Percentiles rank a stretch among this genome's conserved stretches.
Conservation (phyloP, 2,113 vertebrate genomes). For the Atlantisia rogersi region DNA sequence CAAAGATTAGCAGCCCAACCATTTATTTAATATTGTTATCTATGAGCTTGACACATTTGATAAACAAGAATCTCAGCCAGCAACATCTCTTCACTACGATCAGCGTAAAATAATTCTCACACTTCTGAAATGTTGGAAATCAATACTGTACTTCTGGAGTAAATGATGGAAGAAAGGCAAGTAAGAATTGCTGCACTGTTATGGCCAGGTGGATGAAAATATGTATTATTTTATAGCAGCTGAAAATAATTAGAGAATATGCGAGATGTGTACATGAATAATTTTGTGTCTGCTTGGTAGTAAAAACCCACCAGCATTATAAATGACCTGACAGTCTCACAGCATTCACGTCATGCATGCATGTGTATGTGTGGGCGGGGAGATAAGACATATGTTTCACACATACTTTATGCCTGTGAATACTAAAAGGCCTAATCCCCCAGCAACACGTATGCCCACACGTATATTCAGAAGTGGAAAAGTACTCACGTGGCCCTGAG, state of each 20-base stretch:
- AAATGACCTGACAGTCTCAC: not conserved
- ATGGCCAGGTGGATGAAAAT: not conserved
- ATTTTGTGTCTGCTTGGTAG: not conserved
- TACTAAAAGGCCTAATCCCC: not conserved
- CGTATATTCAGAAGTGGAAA: not conserved
- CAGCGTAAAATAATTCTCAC: not conserved
- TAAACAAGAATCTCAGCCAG: not conserved
- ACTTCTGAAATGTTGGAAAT: not conserved
- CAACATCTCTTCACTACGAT: not conserved
- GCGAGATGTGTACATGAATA: not conserved
- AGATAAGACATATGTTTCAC: not conserved
- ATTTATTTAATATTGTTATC: not conserved
- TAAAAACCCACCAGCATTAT: not conserved
- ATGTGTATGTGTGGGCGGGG: too few species aligned
- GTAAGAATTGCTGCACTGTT: not conserved
- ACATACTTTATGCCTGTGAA: not conserved
- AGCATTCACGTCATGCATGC: not conserved
- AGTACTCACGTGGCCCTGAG: not conserved
- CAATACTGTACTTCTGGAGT: not conserved
- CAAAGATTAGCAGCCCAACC: not conserved
- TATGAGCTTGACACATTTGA: not conserved
- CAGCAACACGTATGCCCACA: not conserved
- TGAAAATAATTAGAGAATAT: conserved; percentile 24
- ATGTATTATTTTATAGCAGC: conserved; percentile 9
- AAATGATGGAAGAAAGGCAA: not conserved